Conservation (phyloP, 2,888 invertebrate genomes). For the Cheilosia variabilis region DNA sequence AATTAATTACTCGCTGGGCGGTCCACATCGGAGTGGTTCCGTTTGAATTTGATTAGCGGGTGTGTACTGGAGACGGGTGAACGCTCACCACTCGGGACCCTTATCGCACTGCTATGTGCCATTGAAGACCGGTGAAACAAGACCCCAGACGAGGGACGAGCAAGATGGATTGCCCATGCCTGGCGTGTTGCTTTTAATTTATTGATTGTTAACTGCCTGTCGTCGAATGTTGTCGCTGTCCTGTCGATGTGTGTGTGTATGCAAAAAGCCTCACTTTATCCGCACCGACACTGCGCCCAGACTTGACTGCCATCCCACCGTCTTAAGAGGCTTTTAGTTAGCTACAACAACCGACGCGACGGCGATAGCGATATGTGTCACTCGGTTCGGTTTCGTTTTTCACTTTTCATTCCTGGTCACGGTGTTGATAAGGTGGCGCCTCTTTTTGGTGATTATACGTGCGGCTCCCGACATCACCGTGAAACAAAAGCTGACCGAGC, state of each 20-base stretch:
- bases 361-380: slow-evolving; percentile 62
- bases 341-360: slow-evolving; percentile 32
- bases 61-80: slow-evolving; percentile 56
- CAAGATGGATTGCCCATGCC: slow-evolving; percentile 69
- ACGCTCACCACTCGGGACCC: slow-evolving; percentile 53
- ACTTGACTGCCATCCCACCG: slow-evolving; percentile 29
- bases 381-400: slow-evolving; percentile 58
- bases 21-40: slow-evolving; percentile 77
- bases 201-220: slow-evolving; percentile 74
- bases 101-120: slow-evolving; percentile 51
- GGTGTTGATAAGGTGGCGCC: slow-evolving; percentile 75
- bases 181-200: slow-evolving; percentile 75
- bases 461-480: slow-evolving; percentile 33
- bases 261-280: slow-evolving; percentile 70
- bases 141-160: slow-evolving; percentile 5
- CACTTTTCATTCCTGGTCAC: slow-evolving; percentile 59
- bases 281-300: slow-evolving; percentile 14
- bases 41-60: slow-evolving; percentile 74
- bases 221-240: slow-evolving; percentile 40
- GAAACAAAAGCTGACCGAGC: background rate
- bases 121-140: slow-evolving; percentile 46
- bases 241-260: slow-evolving; percentile 13
- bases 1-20: slow-evolving; percentile 84
- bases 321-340: slow-evolving; percentile 76
- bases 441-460: slow-evolving; percentile 51